A percentile compares a stretch with the other conserved stretches of the same genome.
These are phyloP conservation scores for Hanleya hanleyi DNA, from an alignment of 2,888 invertebrate species.

Conservation along the genomic window DNA sequence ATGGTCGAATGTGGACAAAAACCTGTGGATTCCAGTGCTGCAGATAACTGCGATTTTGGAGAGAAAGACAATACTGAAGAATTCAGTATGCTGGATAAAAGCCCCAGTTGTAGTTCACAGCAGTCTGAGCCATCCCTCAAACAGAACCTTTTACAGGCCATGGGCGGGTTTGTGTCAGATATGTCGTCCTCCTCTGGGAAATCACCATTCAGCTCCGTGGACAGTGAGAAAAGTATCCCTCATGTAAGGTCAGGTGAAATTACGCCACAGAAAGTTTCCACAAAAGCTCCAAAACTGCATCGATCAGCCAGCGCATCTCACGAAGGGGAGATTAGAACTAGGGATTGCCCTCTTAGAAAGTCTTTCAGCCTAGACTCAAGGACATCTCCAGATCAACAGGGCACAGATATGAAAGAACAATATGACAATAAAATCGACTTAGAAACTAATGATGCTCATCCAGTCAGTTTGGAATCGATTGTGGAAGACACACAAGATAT, in stretches of 20 bases:
- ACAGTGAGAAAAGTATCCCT: not conserved
- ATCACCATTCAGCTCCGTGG: not conserved
- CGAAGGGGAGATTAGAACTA: not conserved
- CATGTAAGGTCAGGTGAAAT: no score
- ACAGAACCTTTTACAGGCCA: not conserved
- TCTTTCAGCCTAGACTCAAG: not conserved
- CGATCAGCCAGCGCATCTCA: not conserved
- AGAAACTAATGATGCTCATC: no score
- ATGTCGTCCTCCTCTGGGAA: not conserved
- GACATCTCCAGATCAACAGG: not conserved
- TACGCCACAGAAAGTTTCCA: no score
- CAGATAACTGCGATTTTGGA: not conserved
- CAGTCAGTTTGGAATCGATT: not conserved
- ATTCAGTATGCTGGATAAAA: not conserved
- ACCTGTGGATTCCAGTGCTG: not conserved
- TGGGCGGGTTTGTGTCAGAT: not conserved
- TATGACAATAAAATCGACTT: no score
- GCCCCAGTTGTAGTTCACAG: not conserved
- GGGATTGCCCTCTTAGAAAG: not conserved
- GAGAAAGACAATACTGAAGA: not conserved
- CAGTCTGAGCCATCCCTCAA: not conserved
- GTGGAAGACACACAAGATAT: slow-evolving; percentile 5
- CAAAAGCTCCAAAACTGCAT: not conserved
- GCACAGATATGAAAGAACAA: not conserved
- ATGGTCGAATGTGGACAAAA: not conserved